Evolutionary conservation across 1,140 invertebrate genomes (phyloP).

Genomic region (Bombus turneri): DNA sequence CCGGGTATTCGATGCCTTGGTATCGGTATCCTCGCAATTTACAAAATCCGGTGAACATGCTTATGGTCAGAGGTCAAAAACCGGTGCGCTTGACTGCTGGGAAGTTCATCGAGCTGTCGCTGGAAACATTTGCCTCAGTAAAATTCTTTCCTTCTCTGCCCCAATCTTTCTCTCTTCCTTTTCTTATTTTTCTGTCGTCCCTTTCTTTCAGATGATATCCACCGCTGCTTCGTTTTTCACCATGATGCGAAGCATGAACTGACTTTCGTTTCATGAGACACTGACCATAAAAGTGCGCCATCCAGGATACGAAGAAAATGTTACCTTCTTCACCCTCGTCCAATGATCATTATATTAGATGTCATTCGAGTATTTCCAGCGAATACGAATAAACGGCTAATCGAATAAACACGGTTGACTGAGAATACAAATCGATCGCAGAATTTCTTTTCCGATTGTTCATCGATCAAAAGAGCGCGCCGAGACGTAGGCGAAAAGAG

Average conservation of each 20-base stretch:
- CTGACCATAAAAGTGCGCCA: background rate
- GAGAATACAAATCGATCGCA: background rate
- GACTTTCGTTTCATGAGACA: background rate
- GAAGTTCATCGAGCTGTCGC: conserved; percentile 45
- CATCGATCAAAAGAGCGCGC: background rate
- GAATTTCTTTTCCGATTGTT: background rate
- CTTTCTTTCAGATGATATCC: conserved; percentile 59
- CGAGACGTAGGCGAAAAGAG: too few species aligned
- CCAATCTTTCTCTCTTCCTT: too few species aligned
- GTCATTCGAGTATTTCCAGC: background rate
- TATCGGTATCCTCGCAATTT: conserved; percentile 21
- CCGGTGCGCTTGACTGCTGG: conserved; percentile 56
- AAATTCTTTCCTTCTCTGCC: background rate
- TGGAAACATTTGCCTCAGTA: conserved; percentile 64
- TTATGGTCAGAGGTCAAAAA: conserved; percentile 54
- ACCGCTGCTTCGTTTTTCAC: conserved; percentile 57
- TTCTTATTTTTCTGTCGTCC: too few species aligned
- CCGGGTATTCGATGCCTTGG: conserved; percentile 37
- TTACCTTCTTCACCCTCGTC: background rate
- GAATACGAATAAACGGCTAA: background rate
- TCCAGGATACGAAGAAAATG: too few species aligned
- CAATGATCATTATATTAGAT: background rate
- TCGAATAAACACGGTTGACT: conserved; percentile 1
- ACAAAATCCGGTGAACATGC: conserved; percentile 29
- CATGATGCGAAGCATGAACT: conserved; percentile 55